Conservation (phyloP, 2,797 vertebrate species). For the Falco novaeseelandiae region DNA sequence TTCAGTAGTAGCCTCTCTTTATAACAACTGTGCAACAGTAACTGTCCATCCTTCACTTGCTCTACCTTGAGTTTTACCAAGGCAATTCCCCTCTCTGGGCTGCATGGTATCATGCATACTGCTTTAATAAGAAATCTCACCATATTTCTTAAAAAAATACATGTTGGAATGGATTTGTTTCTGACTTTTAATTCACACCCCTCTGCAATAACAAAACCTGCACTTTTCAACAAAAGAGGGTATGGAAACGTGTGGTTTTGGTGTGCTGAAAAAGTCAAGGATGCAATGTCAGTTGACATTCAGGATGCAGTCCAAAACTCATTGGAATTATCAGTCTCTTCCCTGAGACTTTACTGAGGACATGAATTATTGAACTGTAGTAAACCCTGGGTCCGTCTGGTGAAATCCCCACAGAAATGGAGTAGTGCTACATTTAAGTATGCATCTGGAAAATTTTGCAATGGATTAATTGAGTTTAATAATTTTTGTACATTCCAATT, state of each 20-base stretch:
- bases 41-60: not conserved
- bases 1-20: not conserved
- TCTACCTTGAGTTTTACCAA: not conserved
- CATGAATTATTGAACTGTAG: not conserved
- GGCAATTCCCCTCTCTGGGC: not conserved
- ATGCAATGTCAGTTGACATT: not conserved
- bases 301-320: not conserved
- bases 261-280: not conserved
- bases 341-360: not conserved
- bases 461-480: not conserved
- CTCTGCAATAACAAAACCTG: not conserved
- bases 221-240: not conserved
- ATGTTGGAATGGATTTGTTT: not conserved
- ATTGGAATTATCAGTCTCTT: not conserved
- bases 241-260: not conserved
- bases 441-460: not conserved
- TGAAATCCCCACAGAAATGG: not conserved
- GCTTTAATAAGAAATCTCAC: not conserved
- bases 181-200: not conserved
- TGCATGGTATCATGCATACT: not conserved
- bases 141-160: not conserved
- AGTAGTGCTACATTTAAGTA: not conserved
- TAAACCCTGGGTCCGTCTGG: not conserved
- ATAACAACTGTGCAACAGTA: not conserved
- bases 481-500: not conserved